Percentiles rank a stretch among this genome's conserved stretches.
Conservation (phyloP, 1,140 invertebrate species). For the Drosophila tsacasi region DNA sequence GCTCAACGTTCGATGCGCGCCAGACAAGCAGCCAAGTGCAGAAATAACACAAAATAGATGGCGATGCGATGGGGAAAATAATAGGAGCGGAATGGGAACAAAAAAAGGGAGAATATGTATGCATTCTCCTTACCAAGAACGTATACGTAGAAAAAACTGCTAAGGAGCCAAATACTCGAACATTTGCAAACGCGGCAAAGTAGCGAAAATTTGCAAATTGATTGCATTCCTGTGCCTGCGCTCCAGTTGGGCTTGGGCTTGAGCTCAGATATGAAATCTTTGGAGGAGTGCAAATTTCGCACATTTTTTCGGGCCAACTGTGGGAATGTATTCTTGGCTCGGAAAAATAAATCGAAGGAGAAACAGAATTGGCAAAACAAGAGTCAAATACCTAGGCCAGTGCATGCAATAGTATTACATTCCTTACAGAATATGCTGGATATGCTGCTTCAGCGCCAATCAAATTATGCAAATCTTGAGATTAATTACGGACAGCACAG, state of each 20-base stretch:
- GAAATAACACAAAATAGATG: constrained; percentile 76
- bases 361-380: constrained; percentile 43
- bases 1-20: constrained; percentile 67
- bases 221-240: constrained; percentile 82
- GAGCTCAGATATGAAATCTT: constrained; percentile 46
- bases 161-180: constrained; percentile 80
- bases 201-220: constrained; percentile 84
- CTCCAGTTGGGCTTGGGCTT: constrained; percentile 12
- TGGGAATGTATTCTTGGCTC: constrained; percentile 53
- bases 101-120: constrained; percentile 33
- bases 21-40: constrained; percentile 71
- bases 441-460: constrained; percentile 34
- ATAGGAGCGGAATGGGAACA: constrained; percentile 31
- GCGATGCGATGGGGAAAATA: constrained; percentile 50
- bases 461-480: constrained; percentile 67
- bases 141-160: constrained; percentile 56
- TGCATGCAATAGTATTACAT: constrained; percentile 52
- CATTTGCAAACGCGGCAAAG: constrained; percentile 83
- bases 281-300: constrained; percentile 70
- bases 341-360: constrained; percentile 3
- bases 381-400: constrained; percentile 10
- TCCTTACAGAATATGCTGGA: constrained; percentile 6
- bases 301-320: constrained; percentile 67
- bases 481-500: constrained; percentile 55
- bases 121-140: constrained; percentile 10